phyloP scores from a whole-genome alignment of 2,797 vertebrate genomes.

The Remorina albescens region DNA sequence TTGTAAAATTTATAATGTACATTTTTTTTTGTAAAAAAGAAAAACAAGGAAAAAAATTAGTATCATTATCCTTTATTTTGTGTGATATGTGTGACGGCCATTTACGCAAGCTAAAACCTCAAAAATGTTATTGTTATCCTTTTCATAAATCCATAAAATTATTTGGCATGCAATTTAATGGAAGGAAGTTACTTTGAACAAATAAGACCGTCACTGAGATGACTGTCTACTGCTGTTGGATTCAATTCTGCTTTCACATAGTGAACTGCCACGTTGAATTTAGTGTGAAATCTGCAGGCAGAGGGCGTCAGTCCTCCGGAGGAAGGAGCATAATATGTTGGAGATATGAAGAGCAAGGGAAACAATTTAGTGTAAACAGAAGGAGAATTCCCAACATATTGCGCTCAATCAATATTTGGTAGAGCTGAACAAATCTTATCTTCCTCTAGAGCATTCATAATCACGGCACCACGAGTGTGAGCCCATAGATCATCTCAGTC shows the following conservation, averaged over 20 bases:
- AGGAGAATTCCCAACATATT: not conserved
- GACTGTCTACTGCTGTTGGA: not conserved
- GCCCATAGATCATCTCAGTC: not conserved
- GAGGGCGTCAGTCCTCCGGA: conserved; percentile 32
- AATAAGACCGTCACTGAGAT: not conserved
- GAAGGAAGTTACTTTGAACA: conserved; percentile 1
- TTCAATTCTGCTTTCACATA: not conserved
- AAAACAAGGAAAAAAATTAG: not conserved
- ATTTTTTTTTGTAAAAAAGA: too few relatives aligned
- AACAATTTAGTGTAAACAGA: not conserved
- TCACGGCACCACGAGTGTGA: not conserved
- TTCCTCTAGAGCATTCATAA: not conserved
- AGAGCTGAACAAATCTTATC: not conserved
- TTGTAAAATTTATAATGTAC: not conserved
- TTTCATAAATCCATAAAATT: not conserved
- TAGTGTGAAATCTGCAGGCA: conserved; percentile 14
- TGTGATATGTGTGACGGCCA: conserved; percentile 12
- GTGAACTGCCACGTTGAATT: not conserved
- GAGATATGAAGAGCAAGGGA: not conserved
- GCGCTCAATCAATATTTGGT: not conserved
- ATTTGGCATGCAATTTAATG: conserved; percentile 9
- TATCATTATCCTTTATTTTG: not conserved
- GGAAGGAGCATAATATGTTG: not conserved
- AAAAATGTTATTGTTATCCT: not conserved
- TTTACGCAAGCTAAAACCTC: conserved; percentile 3